A percentile compares a stretch with the other conserved stretches of the same genome.
phyloP scores from a whole-genome alignment of 2,888 invertebrate species.

The Amiota communis region DNA sequence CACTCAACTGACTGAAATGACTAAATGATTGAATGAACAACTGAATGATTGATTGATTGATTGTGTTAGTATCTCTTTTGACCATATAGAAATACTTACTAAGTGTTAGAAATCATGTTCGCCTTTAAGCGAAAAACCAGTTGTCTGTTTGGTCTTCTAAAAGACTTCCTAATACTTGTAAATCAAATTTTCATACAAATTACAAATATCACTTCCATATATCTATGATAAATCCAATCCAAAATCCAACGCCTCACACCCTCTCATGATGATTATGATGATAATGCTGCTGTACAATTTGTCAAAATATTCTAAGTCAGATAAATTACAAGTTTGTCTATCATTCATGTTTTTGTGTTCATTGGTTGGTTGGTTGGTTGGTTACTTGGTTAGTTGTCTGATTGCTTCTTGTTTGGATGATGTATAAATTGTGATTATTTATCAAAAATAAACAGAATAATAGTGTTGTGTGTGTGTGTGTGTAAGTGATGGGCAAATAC shows the following conservation, averaged over 20 bases:
- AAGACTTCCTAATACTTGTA: constrained; percentile 34
- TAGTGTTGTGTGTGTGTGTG: no score
- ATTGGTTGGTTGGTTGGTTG: constrained; percentile 42
- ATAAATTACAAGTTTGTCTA: constrained; percentile 52
- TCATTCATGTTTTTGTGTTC: constrained; percentile 25
- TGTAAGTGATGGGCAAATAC: not conserved
- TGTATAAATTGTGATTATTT: constrained; percentile 14
- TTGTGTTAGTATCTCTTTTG: not conserved
- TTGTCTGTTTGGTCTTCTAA: not conserved
- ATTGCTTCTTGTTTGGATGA: not conserved
- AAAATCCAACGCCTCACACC: no score
- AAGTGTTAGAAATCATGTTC: constrained; percentile 29
- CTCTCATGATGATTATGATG: not conserved
- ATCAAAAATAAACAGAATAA: not conserved
- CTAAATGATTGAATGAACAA: not conserved
- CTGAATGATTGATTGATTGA: not conserved
- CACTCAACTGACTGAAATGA: not conserved
- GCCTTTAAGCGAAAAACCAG: constrained; percentile 7
- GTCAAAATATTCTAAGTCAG: constrained; percentile 56
- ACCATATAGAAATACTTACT: not conserved
- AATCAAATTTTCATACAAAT: constrained; percentile 24
- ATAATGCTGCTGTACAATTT: constrained; percentile 46
- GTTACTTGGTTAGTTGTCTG: constrained; percentile 36
- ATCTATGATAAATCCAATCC: not conserved
- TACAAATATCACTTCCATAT: not conserved